Percentiles rank a stretch among this genome's conserved stretches.
phyloP scores from a whole-genome alignment of 2,797 vertebrate species.

The Vespertilio murinus region DNA sequence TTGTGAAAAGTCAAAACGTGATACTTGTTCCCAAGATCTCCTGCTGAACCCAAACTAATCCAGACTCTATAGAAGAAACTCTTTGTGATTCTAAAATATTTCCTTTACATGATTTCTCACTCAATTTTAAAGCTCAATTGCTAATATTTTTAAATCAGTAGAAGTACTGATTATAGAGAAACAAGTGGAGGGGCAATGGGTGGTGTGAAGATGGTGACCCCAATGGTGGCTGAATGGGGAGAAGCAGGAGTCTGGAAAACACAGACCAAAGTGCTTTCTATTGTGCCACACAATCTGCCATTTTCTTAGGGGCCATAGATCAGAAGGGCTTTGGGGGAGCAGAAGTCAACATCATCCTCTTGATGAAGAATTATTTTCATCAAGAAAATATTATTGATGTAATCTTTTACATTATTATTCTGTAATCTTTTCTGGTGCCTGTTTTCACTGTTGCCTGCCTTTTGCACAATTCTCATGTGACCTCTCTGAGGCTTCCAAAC shows the following conservation, averaged over 20 bases:
- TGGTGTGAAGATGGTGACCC: neutral
- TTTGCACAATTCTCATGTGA: neutral
- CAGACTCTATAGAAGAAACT: neutral
- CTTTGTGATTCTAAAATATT: neutral
- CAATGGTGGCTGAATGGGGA: neutral
- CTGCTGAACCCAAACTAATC: neutral
- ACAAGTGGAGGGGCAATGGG: neutral
- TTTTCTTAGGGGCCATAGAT: neutral
- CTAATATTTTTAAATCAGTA: neutral
- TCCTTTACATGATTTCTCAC: neutral
- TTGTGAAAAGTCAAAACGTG: neutral
- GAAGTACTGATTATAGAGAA: neutral
- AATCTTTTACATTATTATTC: neutral
- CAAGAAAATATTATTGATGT: no score
- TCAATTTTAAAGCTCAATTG: constrained; percentile 2
- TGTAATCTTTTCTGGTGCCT: neutral
- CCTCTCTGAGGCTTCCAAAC: neutral
- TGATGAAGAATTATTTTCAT: neutral
- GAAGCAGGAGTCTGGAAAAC: neutral
- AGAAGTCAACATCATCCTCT: neutral
- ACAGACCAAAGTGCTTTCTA: neutral
- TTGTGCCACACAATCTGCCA: neutral
- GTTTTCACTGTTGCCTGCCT: neutral
- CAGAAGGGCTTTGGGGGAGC: neutral
- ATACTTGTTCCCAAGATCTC: neutral